Evolutionary conservation across 53 echinoderm and acorn worm genomes (phyloP).

Genomic region (Antedon mediterranea): DNA sequence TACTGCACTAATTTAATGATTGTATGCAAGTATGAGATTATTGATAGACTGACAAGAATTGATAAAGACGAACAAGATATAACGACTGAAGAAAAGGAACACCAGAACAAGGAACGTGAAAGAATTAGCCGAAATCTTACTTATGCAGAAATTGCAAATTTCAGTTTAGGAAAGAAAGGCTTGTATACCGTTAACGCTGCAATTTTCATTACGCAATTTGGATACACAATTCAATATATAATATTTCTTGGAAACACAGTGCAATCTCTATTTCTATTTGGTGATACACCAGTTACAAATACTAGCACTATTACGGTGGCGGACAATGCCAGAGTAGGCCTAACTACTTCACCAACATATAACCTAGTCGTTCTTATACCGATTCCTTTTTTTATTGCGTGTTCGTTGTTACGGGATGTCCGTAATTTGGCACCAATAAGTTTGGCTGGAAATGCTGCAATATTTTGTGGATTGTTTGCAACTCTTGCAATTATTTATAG

Average conservation of each 20-base stretch:
- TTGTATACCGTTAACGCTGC: constrained; percentile 28
- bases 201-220: constrained; percentile 72
- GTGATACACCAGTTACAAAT: neutral
- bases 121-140: constrained; percentile 39
- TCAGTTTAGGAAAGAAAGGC: constrained; percentile 39
- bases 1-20: constrained; percentile 81
- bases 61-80: constrained; percentile 7
- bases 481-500: constrained; percentile 31
- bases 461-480: constrained; percentile 38
- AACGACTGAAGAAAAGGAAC: neutral
- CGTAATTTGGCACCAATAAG: constrained; percentile 62
- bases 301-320: neutral
- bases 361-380: constrained; percentile 36
- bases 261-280: constrained; percentile 4
- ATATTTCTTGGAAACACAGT: constrained; percentile 78
- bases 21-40: constrained; percentile 57
- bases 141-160: constrained; percentile 53
- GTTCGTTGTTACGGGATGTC: constrained; percentile 51
- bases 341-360: constrained; percentile 18
- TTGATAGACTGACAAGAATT: neutral
- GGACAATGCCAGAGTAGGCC: neutral
- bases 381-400: constrained; percentile 44
- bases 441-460: constrained; percentile 46
- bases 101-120: constrained; percentile 5
- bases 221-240: constrained; percentile 59